These are phyloP conservation scores for Electrona antarctica DNA, from an alignment of 2,113 vertebrate species.

Conservation along the genomic window DNA sequence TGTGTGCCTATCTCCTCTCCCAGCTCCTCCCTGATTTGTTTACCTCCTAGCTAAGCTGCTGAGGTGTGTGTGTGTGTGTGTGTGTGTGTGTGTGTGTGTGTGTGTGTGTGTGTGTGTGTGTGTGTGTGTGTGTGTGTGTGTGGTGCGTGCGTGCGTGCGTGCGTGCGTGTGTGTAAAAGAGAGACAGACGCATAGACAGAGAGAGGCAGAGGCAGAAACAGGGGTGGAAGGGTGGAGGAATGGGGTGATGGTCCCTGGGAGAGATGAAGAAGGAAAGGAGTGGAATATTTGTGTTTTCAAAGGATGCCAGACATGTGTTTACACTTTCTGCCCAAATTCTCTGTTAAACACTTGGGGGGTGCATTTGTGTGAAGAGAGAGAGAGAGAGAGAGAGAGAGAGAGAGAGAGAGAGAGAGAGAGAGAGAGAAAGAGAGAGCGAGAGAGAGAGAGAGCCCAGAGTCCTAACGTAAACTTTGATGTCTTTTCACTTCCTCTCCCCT, in stretches of 20 bases:
- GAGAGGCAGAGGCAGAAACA: conserved; percentile 11
- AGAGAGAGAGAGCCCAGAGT: background rate
- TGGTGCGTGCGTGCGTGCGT: too few species aligned
- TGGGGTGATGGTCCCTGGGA: conserved; percentile 29
- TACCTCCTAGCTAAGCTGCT: conserved; percentile 31
- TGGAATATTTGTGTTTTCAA: conserved; percentile 65
- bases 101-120: too few species aligned
- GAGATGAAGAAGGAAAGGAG: conserved; percentile 54
- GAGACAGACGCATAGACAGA: conserved; percentile 21
- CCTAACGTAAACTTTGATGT: conserved; percentile 40
- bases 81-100: too few species aligned
- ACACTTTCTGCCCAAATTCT: conserved; percentile 72
- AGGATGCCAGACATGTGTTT: conserved; percentile 74
- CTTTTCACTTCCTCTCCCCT: background rate
- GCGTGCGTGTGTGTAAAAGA: too few species aligned
- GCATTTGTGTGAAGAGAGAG: conserved; percentile 27
- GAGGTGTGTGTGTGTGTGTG: too few species aligned
- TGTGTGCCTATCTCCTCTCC: conserved; percentile 35
- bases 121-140: too few species aligned
- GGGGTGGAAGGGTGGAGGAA: conserved; percentile 24
- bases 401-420: background rate
- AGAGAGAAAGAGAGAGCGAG: background rate
- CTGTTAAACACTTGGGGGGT: conserved; percentile 51
- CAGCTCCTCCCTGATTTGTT: conserved; percentile 58
- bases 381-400: background rate